Conservation (phyloP, 1,140 invertebrate genomes). For the Mactra quadrangularis region DNA sequence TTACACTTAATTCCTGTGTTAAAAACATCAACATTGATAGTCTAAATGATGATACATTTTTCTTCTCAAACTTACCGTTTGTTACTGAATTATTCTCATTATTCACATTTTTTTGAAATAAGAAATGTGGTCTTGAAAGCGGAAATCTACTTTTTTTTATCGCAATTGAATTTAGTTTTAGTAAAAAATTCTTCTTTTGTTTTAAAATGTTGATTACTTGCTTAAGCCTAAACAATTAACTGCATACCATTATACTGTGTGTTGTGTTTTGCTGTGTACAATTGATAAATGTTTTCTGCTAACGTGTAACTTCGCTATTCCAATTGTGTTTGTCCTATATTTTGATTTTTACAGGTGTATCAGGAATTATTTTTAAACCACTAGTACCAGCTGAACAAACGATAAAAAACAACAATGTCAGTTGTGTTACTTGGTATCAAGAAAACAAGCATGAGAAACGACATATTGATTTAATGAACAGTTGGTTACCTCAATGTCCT, state of each 20-base stretch:
- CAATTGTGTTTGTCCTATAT: no score
- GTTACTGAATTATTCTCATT: no score
- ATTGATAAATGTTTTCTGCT: background rate
- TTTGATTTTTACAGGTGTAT: no score
- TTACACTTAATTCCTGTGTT: no score
- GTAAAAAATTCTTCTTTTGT: no score
- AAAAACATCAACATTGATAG: no score
- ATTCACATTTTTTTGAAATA: background rate
- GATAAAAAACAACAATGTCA: background rate
- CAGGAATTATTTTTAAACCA: background rate
- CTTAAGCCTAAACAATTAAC: background rate
- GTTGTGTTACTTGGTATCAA: constrained; percentile 40
- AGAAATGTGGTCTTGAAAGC: background rate
- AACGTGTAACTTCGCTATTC: background rate
- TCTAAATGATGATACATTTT: no score
- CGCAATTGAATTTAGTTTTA: no score
- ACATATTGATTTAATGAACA: background rate
- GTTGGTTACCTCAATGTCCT: constrained; percentile 14
- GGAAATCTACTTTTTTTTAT: background rate
- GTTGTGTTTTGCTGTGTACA: no score
- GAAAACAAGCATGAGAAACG: constrained; percentile 14
- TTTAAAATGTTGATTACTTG: no score
- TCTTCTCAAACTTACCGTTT: no score
- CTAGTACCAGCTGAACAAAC: background rate
- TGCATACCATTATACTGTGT: background rate